These are phyloP conservation scores for pig (Sus scrofa) DNA, from an alignment of 2,113 vertebrate genomes.

Conservation along the genomic window DNA sequence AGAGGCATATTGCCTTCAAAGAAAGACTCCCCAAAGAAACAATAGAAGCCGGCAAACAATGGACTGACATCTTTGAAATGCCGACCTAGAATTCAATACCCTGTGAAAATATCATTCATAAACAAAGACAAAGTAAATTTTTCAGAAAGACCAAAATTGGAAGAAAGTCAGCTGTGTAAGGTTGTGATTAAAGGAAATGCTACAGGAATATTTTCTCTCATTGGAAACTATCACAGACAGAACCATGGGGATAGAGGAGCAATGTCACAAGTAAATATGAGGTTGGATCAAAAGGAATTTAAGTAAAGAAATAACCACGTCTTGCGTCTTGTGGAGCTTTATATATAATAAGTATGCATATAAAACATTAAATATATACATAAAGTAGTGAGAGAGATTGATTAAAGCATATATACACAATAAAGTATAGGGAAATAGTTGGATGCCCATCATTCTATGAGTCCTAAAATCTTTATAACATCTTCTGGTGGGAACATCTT, in stretches of 20 bases:
- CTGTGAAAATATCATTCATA: conserved; percentile 57
- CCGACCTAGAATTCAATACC: background rate
- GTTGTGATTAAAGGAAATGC: background rate
- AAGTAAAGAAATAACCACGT: background rate
- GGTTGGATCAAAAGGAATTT: background rate
- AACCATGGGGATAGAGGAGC: background rate
- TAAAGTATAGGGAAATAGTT: background rate
- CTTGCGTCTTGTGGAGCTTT: background rate
- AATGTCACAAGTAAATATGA: background rate
- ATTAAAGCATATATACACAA: too few relatives aligned
- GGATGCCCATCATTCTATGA: background rate
- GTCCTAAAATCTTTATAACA: background rate
- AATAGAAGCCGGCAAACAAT: conserved; percentile 34
- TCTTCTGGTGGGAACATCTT: background rate
- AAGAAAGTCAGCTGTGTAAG: conserved; percentile 23
- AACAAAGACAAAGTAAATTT: conserved; percentile 11
- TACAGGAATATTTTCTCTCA: background rate
- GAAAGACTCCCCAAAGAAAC: conserved; percentile 42
- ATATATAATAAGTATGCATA: background rate
- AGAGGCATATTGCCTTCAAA: conserved; percentile 42
- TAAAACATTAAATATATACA: background rate
- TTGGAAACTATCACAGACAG: background rate
- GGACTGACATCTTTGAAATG: background rate
- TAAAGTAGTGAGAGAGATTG: background rate
- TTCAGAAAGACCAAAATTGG: background rate